Percentiles rank a stretch among this genome's conserved stretches.
Conservation (phyloP, 1,140 invertebrate genomes). For the Chionoecetes opilio region DNA sequence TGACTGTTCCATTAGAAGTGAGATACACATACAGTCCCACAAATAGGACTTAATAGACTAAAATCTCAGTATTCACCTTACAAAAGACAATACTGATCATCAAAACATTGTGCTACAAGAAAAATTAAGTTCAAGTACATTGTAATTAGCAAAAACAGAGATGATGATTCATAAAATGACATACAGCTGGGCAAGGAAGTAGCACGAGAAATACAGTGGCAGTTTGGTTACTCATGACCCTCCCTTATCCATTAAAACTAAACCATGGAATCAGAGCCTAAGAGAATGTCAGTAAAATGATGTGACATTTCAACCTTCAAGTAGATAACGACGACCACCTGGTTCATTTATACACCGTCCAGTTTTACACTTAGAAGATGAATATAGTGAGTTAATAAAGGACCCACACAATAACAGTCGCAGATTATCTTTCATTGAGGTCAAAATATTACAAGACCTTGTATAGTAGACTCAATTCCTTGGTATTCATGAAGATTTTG, state of each 20-base stretch:
- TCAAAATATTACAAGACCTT: background rate
- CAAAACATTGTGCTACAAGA: background rate
- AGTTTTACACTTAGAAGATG: background rate
- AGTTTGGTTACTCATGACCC: background rate
- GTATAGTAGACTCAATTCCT: background rate
- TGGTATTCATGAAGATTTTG: background rate
- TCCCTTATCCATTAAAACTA: background rate
- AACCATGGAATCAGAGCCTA: background rate
- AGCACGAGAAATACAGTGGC: background rate
- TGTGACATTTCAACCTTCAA: background rate
- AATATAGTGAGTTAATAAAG: background rate
- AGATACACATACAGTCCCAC: background rate
- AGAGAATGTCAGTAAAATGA: background rate
- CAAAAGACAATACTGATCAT: background rate
- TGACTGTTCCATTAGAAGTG: background rate
- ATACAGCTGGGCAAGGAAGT: background rate
- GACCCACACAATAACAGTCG: background rate
- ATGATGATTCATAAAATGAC: too few relatives aligned
- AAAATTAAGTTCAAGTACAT: too few relatives aligned
- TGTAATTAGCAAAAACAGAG: too few relatives aligned
- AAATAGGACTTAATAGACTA: background rate
- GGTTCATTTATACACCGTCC: background rate
- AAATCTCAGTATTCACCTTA: background rate
- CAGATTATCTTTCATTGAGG: background rate
- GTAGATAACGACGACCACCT: background rate